Base-by-base conservation (phyloP, 2,797 vertebrate species). In the Cygnus olor region DNA sequence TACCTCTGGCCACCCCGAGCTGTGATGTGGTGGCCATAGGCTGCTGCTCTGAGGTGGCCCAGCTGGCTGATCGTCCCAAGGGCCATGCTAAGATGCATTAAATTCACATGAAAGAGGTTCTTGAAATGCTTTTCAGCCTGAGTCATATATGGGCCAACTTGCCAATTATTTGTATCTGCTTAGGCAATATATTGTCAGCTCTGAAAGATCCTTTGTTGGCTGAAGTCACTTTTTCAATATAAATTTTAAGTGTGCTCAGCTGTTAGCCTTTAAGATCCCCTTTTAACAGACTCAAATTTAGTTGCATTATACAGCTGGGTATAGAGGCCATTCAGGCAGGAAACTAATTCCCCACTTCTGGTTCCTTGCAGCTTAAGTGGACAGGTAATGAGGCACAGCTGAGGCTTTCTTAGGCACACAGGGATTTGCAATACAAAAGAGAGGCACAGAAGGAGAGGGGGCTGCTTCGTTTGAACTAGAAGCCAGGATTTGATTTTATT, bases 401-500 rank as follows among this genome's bases (percentile, higher is more conserved):
- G 65, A 69, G 32, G 6, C 24, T 49, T 79, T 38, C 5, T 70
- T 3, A 27, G 51, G 60, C 10, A 9, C 5, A 7, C 6, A 22
- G 53, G 40, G 32, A 54, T 22, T 24, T 12, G 14, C 2, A 4
- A 4, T 7, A 16, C 22, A 36, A 63, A 60, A 7, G 9, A 53
- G 57, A 89, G n/a, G 38, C 49, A 47, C 3, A 28, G 38, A 6
- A 42, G 0, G 1, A 7, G 2, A 10, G 1, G 2, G 5, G 9
- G 0, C 0, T 42, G 17, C 2, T 40, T 66, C 83, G 47, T 28
- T 2, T 34, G 44, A 64, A 44, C 1, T 5, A 0, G 0, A 6
- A 8, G 4, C 0, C 0, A 1, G 58, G 24, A 3, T 5, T 38
- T 38, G 38, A 38, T 51, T 64, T 51, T 14, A 12, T 49, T 49